phyloP scores from a whole-genome alignment of 1,140 invertebrate genomes.

The Caenorhabditis briggsae region DNA sequence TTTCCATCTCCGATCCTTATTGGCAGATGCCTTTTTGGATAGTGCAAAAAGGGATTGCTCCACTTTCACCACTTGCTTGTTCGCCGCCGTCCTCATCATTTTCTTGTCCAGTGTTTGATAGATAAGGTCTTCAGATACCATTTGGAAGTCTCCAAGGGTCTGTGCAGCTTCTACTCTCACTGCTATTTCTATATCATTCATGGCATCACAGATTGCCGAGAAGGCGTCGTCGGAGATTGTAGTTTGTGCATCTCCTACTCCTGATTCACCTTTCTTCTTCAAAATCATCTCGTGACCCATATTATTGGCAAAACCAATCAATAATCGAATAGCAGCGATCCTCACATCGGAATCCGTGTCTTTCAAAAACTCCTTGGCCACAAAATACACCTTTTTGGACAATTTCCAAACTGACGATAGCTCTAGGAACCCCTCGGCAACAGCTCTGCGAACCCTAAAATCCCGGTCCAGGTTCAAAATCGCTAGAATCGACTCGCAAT shows the following conservation, averaged over 20 bases:
- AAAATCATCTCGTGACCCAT: not conserved
- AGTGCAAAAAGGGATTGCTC: conserved; percentile 12
- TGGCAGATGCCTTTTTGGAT: conserved; percentile 7
- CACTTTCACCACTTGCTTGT: conserved; percentile 79
- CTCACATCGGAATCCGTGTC: not conserved
- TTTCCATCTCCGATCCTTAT: not conserved
- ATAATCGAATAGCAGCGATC: not conserved
- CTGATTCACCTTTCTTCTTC: not conserved
- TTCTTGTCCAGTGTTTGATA: conserved; percentile 98
- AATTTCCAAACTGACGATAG: not conserved
- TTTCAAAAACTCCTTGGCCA: not conserved
- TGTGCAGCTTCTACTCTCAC: conserved; percentile 79
- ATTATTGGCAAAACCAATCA: not conserved
- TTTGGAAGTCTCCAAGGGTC: conserved; percentile 85
- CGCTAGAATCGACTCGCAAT: not conserved
- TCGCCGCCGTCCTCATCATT: conserved; percentile 92
- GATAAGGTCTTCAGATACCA: conserved; percentile 89
- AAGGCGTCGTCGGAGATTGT: conserved; percentile 93
- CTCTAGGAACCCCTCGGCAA: conserved; percentile 1
- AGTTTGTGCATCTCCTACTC: not conserved
- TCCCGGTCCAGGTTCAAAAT: not conserved
- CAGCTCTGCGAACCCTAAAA: conserved; percentile 4
- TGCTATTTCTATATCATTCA: conserved; percentile 83
- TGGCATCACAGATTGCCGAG: conserved; percentile 90
- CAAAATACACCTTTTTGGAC: not conserved